A percentile compares a stretch with the other conserved stretches of the same genome.
These are phyloP conservation scores for Labeo calbasu DNA, from an alignment of 2,797 vertebrate genomes.

Conservation along the genomic window DNA sequence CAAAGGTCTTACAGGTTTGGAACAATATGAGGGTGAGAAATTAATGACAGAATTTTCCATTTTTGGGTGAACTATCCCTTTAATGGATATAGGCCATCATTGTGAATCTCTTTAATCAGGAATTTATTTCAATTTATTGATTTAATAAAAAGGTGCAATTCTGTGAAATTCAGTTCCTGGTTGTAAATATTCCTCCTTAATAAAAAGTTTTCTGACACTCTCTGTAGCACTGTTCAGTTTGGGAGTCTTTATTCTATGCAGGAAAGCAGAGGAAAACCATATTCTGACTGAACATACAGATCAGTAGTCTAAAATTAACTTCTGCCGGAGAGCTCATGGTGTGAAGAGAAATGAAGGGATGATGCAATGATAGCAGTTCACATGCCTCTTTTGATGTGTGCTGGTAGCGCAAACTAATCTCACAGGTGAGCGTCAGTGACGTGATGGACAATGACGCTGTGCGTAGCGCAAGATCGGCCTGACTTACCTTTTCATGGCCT, in stretches of 20 bases:
- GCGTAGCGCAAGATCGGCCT: neutral
- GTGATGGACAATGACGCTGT: neutral
- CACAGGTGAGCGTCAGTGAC: neutral
- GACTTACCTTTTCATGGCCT: constrained; percentile 59
- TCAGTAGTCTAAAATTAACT: constrained; percentile 28
- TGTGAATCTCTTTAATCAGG: neutral
- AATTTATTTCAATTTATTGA: neutral
- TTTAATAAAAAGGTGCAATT: neutral
- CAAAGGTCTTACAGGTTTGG: no score
- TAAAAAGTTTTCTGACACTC: constrained; percentile 2
- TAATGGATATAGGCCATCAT: neutral
- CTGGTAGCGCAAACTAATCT: neutral
- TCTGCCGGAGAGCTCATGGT: constrained; percentile 16
- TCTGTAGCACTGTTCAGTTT: neutral
- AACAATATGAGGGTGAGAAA: no score
- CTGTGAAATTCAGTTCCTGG: neutral
- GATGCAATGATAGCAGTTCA: neutral
- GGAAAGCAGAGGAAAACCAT: neutral
- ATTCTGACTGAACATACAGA: constrained; percentile 12
- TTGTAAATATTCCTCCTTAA: neutral
- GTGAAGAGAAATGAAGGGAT: constrained; percentile 11
- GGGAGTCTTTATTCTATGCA: neutral
- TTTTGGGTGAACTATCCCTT: no score
- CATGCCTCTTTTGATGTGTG: neutral
- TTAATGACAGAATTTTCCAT: no score